Evolutionary conservation across 2,797 vertebrate species (phyloP).

Genomic region (Karalla daura): DNA sequence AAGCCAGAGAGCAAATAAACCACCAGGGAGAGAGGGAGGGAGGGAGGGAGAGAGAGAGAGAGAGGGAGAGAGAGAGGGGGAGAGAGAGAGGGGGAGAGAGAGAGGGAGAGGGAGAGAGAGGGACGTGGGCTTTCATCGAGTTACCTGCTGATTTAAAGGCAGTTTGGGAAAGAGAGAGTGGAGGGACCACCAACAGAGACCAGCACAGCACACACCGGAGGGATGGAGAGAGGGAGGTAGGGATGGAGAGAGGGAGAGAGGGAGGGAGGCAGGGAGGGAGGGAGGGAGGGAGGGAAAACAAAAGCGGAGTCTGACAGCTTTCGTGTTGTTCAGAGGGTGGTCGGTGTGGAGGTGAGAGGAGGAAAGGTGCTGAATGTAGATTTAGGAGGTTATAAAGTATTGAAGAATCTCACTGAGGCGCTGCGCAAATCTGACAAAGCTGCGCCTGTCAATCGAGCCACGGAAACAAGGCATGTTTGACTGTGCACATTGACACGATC

Average conservation of each 20-base stretch:
- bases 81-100: too few species aligned
- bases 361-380: background rate
- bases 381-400: background rate
- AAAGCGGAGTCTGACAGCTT: background rate
- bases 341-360: background rate
- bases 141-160: constrained; percentile 61
- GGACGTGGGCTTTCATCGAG: constrained; percentile 33
- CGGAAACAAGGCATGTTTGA: too few species aligned
- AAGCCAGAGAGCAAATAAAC: constrained; percentile 30
- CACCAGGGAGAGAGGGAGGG: constrained; percentile 15
- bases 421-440: background rate
- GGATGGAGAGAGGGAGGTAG: background rate
- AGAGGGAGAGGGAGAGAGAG: too few species aligned
- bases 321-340: background rate
- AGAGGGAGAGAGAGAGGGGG: constrained; percentile 11
- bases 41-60: constrained; percentile 16
- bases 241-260: background rate
- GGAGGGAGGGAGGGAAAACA: background rate
- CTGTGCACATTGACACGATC: too few species aligned
- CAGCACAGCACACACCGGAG: constrained; percentile 4
- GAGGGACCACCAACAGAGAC: constrained; percentile 61
- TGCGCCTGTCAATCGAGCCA: background rate
- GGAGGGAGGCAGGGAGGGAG: background rate
- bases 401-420: background rate
- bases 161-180: constrained; percentile 33